Conservation (phyloP, 2,113 vertebrate genomes). For the Microcebus jonahi region DNA sequence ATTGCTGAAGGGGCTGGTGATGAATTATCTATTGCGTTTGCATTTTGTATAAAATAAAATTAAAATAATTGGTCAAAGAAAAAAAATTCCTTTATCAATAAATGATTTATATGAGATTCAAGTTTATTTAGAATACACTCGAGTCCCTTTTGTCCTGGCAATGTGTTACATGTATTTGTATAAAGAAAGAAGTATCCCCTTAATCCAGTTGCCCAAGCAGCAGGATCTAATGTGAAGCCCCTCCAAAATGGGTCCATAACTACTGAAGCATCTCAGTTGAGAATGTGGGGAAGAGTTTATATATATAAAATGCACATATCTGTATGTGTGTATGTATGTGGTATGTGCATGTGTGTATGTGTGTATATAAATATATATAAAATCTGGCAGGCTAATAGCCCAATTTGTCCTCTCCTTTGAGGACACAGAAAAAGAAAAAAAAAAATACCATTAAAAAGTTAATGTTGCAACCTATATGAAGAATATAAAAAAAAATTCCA, state of each 20-base stretch:
- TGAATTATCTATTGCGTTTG: conserved; percentile 32
- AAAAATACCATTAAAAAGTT: background rate
- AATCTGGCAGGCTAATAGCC: background rate
- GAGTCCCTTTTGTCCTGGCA: background rate
- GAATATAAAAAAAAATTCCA: background rate
- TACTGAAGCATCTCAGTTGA: background rate
- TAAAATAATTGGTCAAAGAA: conserved; percentile 35
- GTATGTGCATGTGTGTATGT: too few relatives aligned
- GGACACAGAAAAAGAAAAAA: background rate
- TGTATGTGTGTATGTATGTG: too few relatives aligned
- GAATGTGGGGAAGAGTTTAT: background rate
- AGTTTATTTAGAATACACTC: background rate
- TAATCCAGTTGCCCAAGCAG: background rate
- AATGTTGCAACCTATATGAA: background rate
- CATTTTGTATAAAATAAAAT: conserved; percentile 12
- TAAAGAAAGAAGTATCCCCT: background rate
- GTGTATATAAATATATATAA: background rate
- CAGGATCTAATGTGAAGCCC: background rate
- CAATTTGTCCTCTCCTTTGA: background rate
- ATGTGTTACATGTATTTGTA: background rate
- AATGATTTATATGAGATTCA: background rate
- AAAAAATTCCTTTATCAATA: conserved; percentile 26
- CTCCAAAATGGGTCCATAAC: background rate
- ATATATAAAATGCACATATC: too few relatives aligned
- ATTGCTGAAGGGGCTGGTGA: background rate